phyloP scores from a whole-genome alignment of 2,888 invertebrate species.

The Falcaria lacertinaria region DNA sequence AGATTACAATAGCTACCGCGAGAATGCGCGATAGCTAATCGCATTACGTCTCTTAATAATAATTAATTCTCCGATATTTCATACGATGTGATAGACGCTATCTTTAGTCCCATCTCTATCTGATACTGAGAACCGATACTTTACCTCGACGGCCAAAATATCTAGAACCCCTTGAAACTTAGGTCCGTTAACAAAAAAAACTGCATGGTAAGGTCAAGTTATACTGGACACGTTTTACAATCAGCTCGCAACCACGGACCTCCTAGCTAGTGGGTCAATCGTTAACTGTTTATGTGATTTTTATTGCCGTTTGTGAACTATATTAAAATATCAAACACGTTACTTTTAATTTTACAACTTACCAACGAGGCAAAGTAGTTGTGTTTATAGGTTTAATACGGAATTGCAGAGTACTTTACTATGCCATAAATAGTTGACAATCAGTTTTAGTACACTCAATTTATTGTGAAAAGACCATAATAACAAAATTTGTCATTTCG shows the following conservation, averaged over 20 bases:
- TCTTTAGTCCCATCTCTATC: constrained; percentile 53
- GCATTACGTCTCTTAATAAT: constrained; percentile 62
- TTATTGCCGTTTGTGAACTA: constrained; percentile 59
- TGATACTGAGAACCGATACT: constrained; percentile 45
- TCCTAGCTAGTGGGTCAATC: constrained; percentile 62
- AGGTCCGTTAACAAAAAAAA: constrained; percentile 19
- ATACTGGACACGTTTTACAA: constrained; percentile 38
- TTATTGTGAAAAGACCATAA: too few species aligned
- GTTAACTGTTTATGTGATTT: constrained; percentile 67
- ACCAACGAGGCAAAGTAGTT: constrained; percentile 17
- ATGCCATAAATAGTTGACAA: not conserved
- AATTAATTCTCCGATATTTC: constrained; percentile 69
- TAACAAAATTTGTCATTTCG: too few species aligned
- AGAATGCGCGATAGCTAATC: constrained; percentile 60
- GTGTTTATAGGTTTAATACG: constrained; percentile 12
- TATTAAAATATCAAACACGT: constrained; percentile 51
- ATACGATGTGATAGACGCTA: constrained; percentile 62
- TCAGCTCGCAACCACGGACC: constrained; percentile 47
- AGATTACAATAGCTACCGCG: constrained; percentile 55
- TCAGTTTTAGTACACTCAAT: not conserved
- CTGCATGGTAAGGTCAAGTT: constrained; percentile 24
- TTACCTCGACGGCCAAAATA: constrained; percentile 31
- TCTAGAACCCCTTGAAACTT: constrained; percentile 24
- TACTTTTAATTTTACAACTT: constrained; percentile 29
- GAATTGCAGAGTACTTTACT: not conserved